phyloP scores from a whole-genome alignment of 2,888 invertebrate species.

The Mesoligia furuncula region DNA sequence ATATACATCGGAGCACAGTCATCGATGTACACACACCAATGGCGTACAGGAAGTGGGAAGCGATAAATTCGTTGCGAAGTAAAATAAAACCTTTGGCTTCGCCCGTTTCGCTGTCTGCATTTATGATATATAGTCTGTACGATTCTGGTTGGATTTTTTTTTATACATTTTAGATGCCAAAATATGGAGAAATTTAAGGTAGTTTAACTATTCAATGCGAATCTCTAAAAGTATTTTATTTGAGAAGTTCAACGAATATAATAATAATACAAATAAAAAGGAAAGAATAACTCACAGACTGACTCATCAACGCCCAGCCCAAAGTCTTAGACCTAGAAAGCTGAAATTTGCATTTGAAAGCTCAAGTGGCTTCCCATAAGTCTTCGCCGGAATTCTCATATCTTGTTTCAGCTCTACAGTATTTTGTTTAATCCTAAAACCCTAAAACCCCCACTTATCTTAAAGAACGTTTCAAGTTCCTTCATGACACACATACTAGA shows the following conservation, averaged over 20 bases:
- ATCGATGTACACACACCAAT: conserved; percentile 70
- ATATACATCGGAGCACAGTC: conserved; percentile 70
- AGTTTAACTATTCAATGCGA: not conserved
- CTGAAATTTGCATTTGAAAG: no score
- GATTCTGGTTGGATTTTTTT: conserved; percentile 51
- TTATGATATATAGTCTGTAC: conserved; percentile 78
- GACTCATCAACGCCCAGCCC: no score
- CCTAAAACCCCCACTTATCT: no score
- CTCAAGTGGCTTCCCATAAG: no score
- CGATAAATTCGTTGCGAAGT: conserved; percentile 82
- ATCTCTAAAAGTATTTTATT: not conserved
- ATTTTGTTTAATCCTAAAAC: no score
- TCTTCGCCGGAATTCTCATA: no score
- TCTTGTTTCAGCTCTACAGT: no score
- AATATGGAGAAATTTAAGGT: conserved; percentile 35
- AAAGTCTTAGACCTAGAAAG: not conserved
- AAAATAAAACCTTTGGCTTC: conserved; percentile 82
- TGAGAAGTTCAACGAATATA: not conserved
- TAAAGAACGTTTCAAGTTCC: no score
- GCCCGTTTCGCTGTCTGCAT: conserved; percentile 78
- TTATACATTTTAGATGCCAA: conserved; percentile 50
- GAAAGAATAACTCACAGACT: no score
- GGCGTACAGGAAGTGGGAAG: conserved; percentile 77
- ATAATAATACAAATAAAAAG: no score
- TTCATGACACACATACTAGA: no score